Conservation (phyloP, 1,140 invertebrate genomes). For the Drosophila pachea region DNA sequence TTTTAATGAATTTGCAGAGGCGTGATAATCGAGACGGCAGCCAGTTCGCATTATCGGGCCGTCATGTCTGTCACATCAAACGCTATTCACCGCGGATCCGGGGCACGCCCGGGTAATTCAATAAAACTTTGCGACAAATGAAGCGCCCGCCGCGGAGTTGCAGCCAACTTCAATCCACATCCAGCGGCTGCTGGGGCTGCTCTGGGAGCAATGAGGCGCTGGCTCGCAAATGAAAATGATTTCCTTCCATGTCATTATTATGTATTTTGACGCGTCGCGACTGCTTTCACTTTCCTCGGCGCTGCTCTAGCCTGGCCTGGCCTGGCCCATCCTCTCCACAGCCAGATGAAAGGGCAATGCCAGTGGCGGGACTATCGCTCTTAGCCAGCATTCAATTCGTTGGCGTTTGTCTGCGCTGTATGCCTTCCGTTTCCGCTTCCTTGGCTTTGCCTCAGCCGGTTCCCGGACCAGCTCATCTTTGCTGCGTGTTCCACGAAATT, state of each 20-base stretch:
- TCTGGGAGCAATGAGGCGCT: slow-evolving; percentile 38
- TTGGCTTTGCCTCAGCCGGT: slow-evolving; percentile 58
- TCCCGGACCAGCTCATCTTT: slow-evolving; percentile 26
- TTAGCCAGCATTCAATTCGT: slow-evolving; percentile 49
- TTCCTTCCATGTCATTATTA: slow-evolving; percentile 77
- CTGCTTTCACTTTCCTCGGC: slow-evolving; percentile 69
- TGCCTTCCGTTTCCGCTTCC: slow-evolving; percentile 76
- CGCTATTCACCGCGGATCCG: slow-evolving; percentile 47
- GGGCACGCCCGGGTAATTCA: slow-evolving; percentile 73
- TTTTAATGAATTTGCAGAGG: slow-evolving; percentile 77
- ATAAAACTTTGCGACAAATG: slow-evolving; percentile 77
- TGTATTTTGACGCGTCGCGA: slow-evolving; percentile 57
- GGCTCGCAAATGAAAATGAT: slow-evolving; percentile 75
- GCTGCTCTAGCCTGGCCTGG: slow-evolving; percentile 3
- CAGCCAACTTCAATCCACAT: slow-evolving; percentile 60
- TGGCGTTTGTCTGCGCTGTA: slow-evolving; percentile 74
- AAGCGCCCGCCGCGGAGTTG: slow-evolving; percentile 54
- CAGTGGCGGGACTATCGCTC: slow-evolving; percentile 29
- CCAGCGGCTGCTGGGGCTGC: slow-evolving; percentile 8
- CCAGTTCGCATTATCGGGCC: slow-evolving; percentile 32
- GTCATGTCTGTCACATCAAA: slow-evolving; percentile 47
- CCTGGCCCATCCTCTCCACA: no score
- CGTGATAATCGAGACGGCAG: slow-evolving; percentile 65
- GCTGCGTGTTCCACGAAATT: slow-evolving; percentile 49
- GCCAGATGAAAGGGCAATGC: slow-evolving; percentile 32